phyloP scores from a whole-genome alignment of 2,888 invertebrate genomes.

The Ectobius pallidus region DNA sequence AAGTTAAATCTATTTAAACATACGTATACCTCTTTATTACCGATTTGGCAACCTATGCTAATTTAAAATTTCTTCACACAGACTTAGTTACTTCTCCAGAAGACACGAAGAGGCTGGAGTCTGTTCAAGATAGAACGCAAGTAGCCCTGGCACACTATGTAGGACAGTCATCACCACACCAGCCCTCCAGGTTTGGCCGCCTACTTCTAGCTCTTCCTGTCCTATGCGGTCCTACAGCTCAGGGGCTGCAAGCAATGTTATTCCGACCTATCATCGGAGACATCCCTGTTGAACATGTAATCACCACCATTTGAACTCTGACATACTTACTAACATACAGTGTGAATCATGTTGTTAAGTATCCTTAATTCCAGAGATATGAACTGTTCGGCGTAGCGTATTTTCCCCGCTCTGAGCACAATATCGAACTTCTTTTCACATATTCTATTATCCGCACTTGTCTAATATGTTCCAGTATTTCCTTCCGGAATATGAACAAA shows the following conservation, averaged over 20 bases:
- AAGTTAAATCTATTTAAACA: too few relatives aligned
- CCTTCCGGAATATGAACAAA: too few relatives aligned
- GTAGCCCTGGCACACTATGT: slow-evolving; percentile 35
- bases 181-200: slow-evolving; percentile 35
- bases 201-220: slow-evolving; percentile 45
- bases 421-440: too few relatives aligned
- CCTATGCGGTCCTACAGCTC: slow-evolving; percentile 50
- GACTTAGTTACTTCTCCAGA: slow-evolving; percentile 29
- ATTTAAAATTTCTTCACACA: neutral
- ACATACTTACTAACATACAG: too few relatives aligned
- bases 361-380: too few relatives aligned
- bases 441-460: too few relatives aligned
- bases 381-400: too few relatives aligned
- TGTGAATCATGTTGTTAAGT: too few relatives aligned
- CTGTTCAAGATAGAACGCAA: slow-evolving; percentile 26
- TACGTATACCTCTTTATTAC: too few relatives aligned
- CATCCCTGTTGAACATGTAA: slow-evolving; percentile 55
- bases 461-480: too few relatives aligned
- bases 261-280: slow-evolving; percentile 55
- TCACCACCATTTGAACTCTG: slow-evolving; percentile 52
- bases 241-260: slow-evolving; percentile 49
- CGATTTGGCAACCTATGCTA: too few relatives aligned
- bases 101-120: slow-evolving; percentile 20
- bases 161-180: slow-evolving; percentile 22
- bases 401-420: too few relatives aligned